Evolutionary conservation across 1,140 invertebrate species (phyloP).

Genomic region (Lasaia peninsularis): DNA sequence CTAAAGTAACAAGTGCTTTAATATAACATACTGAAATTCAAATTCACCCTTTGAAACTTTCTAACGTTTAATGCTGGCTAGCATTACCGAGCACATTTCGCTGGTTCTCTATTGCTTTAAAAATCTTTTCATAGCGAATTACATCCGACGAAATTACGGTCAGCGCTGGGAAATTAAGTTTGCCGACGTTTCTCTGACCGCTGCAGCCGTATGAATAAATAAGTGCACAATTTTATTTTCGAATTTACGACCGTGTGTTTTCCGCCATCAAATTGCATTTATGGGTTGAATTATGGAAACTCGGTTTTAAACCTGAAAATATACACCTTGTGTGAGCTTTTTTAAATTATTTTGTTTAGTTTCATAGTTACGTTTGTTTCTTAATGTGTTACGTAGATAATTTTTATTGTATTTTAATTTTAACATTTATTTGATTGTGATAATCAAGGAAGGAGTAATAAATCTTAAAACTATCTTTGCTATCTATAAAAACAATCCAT

Average conservation of each 20-base stretch:
- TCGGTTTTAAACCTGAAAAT: neutral
- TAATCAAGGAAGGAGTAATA: too few relatives aligned
- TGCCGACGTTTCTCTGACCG: constrained; percentile 9
- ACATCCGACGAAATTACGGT: constrained; percentile 7
- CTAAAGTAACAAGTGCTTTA: neutral
- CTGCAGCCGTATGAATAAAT: constrained; percentile 8
- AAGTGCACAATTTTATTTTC: constrained; percentile 13
- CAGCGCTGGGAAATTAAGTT: constrained; percentile 10
- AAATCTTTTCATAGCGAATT: constrained; percentile 12
- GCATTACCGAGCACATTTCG: constrained; percentile 3
- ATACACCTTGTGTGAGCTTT: neutral
- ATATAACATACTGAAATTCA: constrained; percentile 9
- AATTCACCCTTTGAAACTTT: constrained; percentile 3
- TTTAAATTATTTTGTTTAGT: neutral
- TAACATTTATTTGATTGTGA: too few relatives aligned
- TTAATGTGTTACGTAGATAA: too few relatives aligned
- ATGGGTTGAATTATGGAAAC: constrained; percentile 7
- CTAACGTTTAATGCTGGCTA: neutral
- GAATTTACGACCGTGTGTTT: constrained; percentile 11
- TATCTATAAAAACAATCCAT: too few relatives aligned
- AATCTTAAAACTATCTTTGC: too few relatives aligned
- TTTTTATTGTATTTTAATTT: too few relatives aligned
- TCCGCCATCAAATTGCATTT: constrained; percentile 12
- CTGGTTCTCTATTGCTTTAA: constrained; percentile 8
- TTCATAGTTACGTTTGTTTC: too few relatives aligned